phyloP scores from a whole-genome alignment of 1,140 invertebrate species.

The Drosophila subpulchrella region DNA sequence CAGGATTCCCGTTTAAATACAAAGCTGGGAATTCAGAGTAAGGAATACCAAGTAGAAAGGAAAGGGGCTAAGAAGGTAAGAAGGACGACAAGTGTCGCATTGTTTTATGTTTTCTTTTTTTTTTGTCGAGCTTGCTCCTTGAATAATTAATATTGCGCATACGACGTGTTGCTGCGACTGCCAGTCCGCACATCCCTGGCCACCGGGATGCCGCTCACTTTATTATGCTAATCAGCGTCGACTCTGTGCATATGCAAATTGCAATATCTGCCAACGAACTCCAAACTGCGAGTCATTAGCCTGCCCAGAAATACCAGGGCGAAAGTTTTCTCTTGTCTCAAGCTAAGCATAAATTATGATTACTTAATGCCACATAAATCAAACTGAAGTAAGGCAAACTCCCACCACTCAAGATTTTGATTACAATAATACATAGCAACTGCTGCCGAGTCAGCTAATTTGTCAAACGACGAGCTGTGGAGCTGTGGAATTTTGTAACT shows the following conservation, averaged over 20 bases:
- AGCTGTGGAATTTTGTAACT: constrained; percentile 55
- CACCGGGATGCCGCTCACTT: constrained; percentile 35
- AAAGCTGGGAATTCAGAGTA: constrained; percentile 4
- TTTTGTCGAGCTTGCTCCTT: constrained; percentile 16
- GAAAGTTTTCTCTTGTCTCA: constrained; percentile 7
- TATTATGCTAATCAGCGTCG: constrained; percentile 62
- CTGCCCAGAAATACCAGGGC: background rate
- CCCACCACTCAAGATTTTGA: constrained; percentile 20
- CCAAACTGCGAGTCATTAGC: constrained; percentile 25
- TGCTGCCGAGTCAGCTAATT: constrained; percentile 57
- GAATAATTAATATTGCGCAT: constrained; percentile 81
- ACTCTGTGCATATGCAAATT: constrained; percentile 54
- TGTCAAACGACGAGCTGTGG: constrained; percentile 60
- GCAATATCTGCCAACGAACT: constrained; percentile 28
- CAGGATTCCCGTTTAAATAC: constrained; percentile 56
- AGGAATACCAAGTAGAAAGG: background rate
- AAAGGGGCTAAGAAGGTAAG: background rate
- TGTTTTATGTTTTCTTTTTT: constrained; percentile 18
- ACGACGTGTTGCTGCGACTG: constrained; percentile 66
- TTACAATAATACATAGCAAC: constrained; percentile 40
- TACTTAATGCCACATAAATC: constrained; percentile 75
- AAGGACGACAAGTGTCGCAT: constrained; percentile 34
- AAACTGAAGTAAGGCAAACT: constrained; percentile 52
- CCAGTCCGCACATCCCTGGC: constrained; percentile 35
- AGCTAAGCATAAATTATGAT: constrained; percentile 57